Evolutionary conservation across 2,888 invertebrate species (phyloP).

Genomic region (Orchesellides sinensis): DNA sequence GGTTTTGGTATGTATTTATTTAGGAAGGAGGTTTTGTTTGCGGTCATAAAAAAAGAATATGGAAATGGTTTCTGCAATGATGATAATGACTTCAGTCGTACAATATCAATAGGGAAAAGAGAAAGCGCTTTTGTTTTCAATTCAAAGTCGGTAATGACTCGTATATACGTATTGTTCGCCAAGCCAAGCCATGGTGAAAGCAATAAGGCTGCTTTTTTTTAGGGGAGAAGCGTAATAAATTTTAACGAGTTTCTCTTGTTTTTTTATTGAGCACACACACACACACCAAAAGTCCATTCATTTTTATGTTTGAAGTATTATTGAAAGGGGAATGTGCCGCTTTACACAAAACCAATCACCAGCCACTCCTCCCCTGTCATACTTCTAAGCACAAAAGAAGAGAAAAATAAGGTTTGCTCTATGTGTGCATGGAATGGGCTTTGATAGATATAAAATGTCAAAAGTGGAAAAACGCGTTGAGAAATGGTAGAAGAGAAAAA

Average conservation of each 20-base stretch:
- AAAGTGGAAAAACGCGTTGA: constrained; percentile 1
- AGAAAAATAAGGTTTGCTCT: no score
- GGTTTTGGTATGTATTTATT: no score
- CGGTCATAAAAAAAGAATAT: background rate
- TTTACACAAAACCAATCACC: background rate
- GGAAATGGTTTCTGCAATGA: background rate
- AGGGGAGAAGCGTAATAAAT: constrained; percentile 55
- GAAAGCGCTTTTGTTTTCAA: background rate
- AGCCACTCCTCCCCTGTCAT: background rate
- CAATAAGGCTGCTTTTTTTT: constrained; percentile 1
- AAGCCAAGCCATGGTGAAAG: background rate
- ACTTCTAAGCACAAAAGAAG: background rate
- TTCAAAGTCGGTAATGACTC: background rate
- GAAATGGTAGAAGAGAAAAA: background rate
- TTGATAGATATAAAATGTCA: background rate
- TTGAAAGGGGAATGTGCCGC: constrained; percentile 8
- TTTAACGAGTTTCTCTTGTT: constrained; percentile 59
- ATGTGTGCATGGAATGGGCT: background rate
- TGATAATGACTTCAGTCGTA: background rate
- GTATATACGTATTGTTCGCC: no score
- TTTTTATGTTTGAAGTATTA: constrained; percentile 46
- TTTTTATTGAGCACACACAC: constrained; percentile 29
- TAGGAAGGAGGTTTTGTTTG: no score
- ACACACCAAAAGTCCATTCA: constrained; percentile 47
- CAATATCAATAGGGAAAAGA: background rate